These are phyloP conservation scores for Drymonia ruficornis DNA, from an alignment of 2,888 invertebrate genomes.

Conservation along the genomic window DNA sequence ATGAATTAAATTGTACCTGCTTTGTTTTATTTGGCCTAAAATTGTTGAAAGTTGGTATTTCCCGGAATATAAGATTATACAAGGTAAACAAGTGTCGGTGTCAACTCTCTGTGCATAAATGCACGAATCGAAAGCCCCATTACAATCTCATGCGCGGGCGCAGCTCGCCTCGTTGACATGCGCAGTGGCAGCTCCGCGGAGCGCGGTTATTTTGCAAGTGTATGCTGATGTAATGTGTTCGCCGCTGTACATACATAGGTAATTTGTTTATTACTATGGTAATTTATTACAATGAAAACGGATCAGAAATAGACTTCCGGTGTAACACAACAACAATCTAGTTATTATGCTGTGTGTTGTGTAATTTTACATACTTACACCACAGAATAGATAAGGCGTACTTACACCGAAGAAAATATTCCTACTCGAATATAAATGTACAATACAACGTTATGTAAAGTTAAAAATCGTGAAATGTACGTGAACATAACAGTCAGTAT, in stretches of 20 bases:
- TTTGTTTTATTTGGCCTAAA: no score
- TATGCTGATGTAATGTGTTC: background rate
- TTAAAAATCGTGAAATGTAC: no score
- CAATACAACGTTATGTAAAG: no score
- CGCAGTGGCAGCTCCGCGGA: background rate
- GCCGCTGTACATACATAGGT: background rate
- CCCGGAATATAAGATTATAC: background rate
- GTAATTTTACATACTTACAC: background rate
- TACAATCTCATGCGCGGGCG: background rate
- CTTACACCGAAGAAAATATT: no score
- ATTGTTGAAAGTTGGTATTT: no score
- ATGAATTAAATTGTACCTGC: no score
- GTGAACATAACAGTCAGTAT: no score
- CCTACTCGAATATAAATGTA: no score
- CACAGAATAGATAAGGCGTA: no score
- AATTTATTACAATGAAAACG: background rate
- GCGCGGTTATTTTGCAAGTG: background rate
- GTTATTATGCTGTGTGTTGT: background rate
- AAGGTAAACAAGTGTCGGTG: constrained; percentile 2
- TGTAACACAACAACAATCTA: constrained; percentile 1
- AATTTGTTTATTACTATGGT: background rate
- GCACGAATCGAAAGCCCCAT: background rate
- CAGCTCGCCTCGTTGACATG: background rate
- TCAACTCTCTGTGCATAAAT: background rate
- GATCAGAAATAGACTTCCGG: constrained; percentile 2